Percentiles rank a stretch among this genome's conserved stretches.
Conservation (phyloP, 2,888 invertebrate genomes). For the Macroteleia sp. region DNA sequence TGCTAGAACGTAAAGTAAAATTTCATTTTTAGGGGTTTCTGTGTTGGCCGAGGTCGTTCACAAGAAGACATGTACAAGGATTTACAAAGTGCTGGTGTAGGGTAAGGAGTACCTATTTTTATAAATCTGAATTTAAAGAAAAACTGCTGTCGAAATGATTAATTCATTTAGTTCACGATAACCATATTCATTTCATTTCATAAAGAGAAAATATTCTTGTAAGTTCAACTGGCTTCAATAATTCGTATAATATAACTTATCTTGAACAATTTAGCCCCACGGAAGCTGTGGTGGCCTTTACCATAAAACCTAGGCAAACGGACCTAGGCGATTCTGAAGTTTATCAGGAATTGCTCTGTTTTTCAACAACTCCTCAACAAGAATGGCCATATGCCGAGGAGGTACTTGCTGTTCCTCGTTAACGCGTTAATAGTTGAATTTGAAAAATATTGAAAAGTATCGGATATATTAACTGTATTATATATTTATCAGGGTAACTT, state of each 20-base stretch:
- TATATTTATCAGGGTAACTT: no score
- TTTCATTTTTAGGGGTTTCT: slow-evolving; percentile 89
- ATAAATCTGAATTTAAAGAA: no score
- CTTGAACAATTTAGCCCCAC: slow-evolving; percentile 79
- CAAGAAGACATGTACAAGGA: slow-evolving; percentile 94
- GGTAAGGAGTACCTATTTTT: slow-evolving; percentile 80
- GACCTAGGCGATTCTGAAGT: slow-evolving; percentile 82
- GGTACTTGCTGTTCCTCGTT: slow-evolving; percentile 77
- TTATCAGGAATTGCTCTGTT: slow-evolving; percentile 83
- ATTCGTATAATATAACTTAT: slow-evolving; percentile 65
- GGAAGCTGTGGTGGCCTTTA: slow-evolving; percentile 81
- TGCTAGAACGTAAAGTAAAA: neutral
- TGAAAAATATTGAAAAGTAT: slow-evolving; percentile 31
- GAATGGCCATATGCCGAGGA: slow-evolving; percentile 82
- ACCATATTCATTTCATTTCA: no score
- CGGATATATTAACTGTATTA: no score
- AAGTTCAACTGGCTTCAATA: slow-evolving; percentile 26
- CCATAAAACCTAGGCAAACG: slow-evolving; percentile 82
- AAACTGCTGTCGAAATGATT: no score
- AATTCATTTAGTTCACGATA: no score
- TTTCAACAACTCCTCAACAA: slow-evolving; percentile 81
- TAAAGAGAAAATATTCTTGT: no score
- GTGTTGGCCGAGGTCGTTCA: slow-evolving; percentile 90
- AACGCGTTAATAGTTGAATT: slow-evolving; percentile 62
- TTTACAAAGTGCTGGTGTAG: slow-evolving; percentile 86